phyloP scores from a whole-genome alignment of 2,888 invertebrate species.

The Xestia sexstrigata region DNA sequence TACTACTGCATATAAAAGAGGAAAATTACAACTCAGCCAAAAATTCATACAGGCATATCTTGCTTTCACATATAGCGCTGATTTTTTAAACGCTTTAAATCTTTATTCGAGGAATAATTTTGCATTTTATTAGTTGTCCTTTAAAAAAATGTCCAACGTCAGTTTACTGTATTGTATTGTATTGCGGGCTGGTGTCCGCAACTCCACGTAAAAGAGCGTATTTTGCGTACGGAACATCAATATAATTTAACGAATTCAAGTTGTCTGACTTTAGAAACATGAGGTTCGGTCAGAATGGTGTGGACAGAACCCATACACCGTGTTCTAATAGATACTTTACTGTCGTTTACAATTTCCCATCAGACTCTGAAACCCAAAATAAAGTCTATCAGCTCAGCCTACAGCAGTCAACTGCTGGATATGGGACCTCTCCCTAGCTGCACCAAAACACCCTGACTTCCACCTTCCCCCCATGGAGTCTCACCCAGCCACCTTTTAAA shows the following conservation, averaged over 20 bases:
- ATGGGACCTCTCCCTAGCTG: neutral
- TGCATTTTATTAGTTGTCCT: neutral
- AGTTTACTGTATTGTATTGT: too few species aligned
- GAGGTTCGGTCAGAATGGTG: neutral
- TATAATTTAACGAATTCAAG: neutral
- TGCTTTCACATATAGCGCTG: neutral
- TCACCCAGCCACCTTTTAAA: neutral
- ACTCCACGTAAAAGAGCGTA: too few species aligned
- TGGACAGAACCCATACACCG: neutral
- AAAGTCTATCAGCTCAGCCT: neutral
- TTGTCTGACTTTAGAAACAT: neutral
- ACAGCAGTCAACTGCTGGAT: neutral
- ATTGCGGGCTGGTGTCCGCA: too few species aligned
- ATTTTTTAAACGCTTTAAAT: neutral
- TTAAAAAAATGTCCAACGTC: neutral
- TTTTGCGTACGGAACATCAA: too few species aligned
- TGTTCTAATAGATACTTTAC: neutral
- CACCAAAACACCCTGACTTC: neutral
- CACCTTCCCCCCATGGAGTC: neutral
- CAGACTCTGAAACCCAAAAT: neutral
- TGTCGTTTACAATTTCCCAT: neutral
- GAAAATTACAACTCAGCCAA: neutral
- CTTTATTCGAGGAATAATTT: neutral
- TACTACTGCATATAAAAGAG: neutral
- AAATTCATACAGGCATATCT: neutral